Conservation (phyloP, 2,888 invertebrate genomes). For the Catocala fraxini region DNA sequence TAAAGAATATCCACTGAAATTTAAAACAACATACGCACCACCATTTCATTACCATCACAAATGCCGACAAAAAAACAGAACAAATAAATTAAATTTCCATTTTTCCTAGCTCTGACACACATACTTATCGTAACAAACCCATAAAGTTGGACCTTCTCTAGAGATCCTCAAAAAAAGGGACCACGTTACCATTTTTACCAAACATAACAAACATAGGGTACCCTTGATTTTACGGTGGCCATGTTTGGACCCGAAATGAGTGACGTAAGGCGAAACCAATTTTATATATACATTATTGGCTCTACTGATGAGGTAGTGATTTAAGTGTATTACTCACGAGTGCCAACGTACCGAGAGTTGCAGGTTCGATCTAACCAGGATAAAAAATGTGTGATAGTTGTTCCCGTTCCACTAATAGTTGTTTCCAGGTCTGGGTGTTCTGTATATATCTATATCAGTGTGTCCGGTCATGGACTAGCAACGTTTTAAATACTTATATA, state of each 20-base stretch:
- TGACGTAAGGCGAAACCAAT: not conserved
- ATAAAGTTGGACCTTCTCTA: slow-evolving; percentile 10
- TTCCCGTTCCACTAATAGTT: too few species aligned
- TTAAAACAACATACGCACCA: not conserved
- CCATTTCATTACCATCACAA: not conserved
- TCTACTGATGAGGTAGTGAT: too few species aligned
- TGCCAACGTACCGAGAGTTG: too few species aligned
- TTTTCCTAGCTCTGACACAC: slow-evolving; percentile 6
- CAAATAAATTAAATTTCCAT: slow-evolving; percentile 9
- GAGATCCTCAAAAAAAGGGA: slow-evolving; percentile 3
- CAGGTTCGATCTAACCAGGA: too few species aligned
- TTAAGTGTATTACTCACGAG: too few species aligned
- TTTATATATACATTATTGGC: too few species aligned
- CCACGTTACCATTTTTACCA: not conserved
- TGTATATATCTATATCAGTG: too few species aligned
- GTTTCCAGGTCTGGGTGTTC: too few species aligned
- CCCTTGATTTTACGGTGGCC: not conserved
- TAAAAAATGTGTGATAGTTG: too few species aligned
- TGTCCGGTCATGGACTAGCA: too few species aligned
- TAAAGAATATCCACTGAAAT: not conserved
- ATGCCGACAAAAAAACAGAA: not conserved
- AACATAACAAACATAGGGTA: not conserved
- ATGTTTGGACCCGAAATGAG: not conserved
- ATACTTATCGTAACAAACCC: slow-evolving; percentile 10
- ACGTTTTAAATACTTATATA: too few species aligned